Evolutionary conservation across 2,113 vertebrate species (phyloP).

Genomic region (Colaptes auratus): DNA sequence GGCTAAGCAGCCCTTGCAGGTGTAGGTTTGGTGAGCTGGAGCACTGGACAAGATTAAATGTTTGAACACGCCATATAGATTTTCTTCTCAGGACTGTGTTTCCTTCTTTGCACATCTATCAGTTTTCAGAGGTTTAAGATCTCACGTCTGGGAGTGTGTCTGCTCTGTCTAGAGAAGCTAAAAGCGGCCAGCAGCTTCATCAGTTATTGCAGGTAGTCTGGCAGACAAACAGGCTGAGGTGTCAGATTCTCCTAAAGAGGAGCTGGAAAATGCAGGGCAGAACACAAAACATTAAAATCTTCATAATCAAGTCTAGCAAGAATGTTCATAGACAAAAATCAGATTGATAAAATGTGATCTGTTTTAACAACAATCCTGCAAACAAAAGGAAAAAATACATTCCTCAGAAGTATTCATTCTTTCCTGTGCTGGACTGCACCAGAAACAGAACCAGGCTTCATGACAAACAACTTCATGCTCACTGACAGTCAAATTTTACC

Average conservation of each 20-base stretch:
- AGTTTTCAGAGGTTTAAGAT: neutral
- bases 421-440: neutral
- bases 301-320: neutral
- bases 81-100: constrained; percentile 4
- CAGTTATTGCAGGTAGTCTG: neutral
- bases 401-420: neutral
- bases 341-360: neutral
- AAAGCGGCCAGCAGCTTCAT: neutral
- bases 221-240: neutral
- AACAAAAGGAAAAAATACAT: neutral
- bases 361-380: neutral
- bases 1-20: neutral
- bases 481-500: neutral
- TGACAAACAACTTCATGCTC: neutral
- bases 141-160: accelerated
- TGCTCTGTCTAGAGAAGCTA: neutral
- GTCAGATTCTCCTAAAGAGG: neutral
- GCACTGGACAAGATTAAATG: neutral
- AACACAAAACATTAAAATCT: neutral
- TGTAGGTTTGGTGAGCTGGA: neutral
- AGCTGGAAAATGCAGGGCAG: neutral
- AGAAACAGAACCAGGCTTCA: neutral
- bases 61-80: neutral
- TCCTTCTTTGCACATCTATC: neutral
- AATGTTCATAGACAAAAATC: neutral